phyloP scores from a whole-genome alignment of 2,113 vertebrate genomes.

The Scopus umbretta region DNA sequence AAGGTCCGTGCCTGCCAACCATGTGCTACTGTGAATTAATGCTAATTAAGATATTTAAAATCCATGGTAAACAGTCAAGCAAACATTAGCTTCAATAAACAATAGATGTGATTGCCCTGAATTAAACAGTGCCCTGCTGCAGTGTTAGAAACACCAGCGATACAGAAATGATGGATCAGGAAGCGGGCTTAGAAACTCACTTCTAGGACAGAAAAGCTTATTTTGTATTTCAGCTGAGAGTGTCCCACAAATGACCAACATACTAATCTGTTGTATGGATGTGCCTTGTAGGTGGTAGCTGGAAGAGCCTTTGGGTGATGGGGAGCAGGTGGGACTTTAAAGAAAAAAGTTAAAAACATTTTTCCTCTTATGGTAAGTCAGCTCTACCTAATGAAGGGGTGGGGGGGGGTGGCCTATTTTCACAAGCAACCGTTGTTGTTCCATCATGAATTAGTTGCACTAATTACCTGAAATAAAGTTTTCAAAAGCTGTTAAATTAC shows the following conservation, averaged over 20 bases:
- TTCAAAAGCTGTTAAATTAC: slow-evolving; percentile 3
- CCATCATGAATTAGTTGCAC: slow-evolving; percentile 15
- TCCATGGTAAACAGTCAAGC: neutral
- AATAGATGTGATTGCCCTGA: neutral
- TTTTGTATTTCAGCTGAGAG: neutral
- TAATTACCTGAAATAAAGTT: slow-evolving; percentile 40
- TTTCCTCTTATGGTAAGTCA: neutral
- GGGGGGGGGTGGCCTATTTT: neutral
- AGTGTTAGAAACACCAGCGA: neutral
- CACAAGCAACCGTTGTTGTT: slow-evolving; percentile 56
- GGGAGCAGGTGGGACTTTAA: neutral
- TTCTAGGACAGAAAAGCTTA: neutral
- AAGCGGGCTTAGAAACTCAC: neutral
- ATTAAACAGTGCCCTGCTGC: neutral
- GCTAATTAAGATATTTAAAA: neutral
- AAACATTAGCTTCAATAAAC: neutral
- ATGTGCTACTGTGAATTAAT: neutral
- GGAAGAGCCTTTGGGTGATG: neutral
- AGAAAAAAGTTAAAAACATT: neutral
- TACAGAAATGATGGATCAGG: neutral
- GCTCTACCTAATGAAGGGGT: neutral
- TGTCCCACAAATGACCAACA: neutral
- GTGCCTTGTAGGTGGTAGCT: neutral
- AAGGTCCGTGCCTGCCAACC: neutral
- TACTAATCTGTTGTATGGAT: neutral